Percentiles rank a stretch among this genome's conserved stretches.
phyloP scores from a whole-genome alignment of 1,140 invertebrate species.

The Calliopsis andreniformis region DNA sequence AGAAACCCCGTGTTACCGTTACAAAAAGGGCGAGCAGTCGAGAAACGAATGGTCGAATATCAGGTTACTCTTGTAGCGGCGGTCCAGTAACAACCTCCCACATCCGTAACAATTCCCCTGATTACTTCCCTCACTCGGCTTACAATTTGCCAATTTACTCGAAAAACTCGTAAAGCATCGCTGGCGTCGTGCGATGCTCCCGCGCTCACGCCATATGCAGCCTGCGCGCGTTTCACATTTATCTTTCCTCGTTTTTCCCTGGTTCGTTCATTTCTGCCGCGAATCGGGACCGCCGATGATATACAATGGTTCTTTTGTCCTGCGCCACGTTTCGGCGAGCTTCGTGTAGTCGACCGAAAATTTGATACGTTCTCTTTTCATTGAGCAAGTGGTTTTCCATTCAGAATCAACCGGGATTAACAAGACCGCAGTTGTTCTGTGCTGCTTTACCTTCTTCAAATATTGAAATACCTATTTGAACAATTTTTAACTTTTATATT shows the following conservation, averaged over 20 bases:
- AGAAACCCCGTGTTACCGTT: slow-evolving; percentile 33
- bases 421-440: no score
- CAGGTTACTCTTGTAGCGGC: slow-evolving; percentile 71
- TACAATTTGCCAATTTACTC: slow-evolving; percentile 78
- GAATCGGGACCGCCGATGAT: slow-evolving; percentile 20
- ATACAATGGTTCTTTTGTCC: slow-evolving; percentile 21
- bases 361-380: neutral
- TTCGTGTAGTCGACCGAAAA: neutral
- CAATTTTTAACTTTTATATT: no score
- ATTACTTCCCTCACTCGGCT: slow-evolving; percentile 73
- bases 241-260: slow-evolving; percentile 37
- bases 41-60: slow-evolving; percentile 67
- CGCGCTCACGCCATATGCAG: slow-evolving; percentile 63
- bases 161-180: slow-evolving; percentile 73
- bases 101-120: slow-evolving; percentile 77
- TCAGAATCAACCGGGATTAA: no score
- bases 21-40: slow-evolving; percentile 44
- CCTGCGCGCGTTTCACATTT: slow-evolving; percentile 53
- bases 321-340: neutral
- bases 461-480: no score
- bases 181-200: slow-evolving; percentile 33
- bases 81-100: slow-evolving; percentile 73
- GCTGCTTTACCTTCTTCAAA: no score
- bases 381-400: no score
- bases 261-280: slow-evolving; percentile 18